Conservation (phyloP, 2,113 vertebrate species). For the Accipiter cooperii region DNA sequence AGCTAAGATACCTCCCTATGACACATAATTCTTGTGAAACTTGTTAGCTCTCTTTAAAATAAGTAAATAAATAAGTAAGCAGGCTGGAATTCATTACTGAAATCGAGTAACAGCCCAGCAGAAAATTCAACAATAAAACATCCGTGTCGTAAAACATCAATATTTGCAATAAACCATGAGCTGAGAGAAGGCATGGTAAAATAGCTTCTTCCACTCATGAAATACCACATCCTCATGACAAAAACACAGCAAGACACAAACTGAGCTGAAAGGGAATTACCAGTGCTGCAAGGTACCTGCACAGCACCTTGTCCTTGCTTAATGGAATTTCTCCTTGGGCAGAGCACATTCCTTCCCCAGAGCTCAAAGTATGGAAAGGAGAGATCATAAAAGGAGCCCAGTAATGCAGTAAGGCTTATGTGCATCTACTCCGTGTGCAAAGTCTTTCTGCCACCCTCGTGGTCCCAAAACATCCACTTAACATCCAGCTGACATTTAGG, state of each 20-base stretch:
- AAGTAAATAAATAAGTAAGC: background rate
- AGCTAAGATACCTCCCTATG: background rate
- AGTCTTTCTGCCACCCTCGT: background rate
- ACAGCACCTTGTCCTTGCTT: background rate
- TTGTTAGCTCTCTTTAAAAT: background rate
- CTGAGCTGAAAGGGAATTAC: background rate
- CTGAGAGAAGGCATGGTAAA: background rate
- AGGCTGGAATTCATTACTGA: background rate
- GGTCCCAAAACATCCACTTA: background rate
- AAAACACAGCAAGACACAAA: background rate
- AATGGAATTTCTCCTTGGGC: background rate
- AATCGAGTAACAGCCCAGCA: background rate
- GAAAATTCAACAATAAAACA: slow-evolving; percentile 8
- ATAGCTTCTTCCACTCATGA: background rate
- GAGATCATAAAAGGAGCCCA: background rate
- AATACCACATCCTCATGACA: background rate
- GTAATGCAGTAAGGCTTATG: background rate
- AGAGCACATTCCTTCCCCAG: background rate
- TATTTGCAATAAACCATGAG: background rate
- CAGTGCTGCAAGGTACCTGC: background rate
- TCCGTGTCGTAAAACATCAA: background rate
- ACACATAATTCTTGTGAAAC: background rate
- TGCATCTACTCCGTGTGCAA: background rate
- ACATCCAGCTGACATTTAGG: background rate
- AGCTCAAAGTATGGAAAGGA: background rate